phyloP scores from a whole-genome alignment of 2,113 vertebrate species.

The Nothoprocta perdicaria region DNA sequence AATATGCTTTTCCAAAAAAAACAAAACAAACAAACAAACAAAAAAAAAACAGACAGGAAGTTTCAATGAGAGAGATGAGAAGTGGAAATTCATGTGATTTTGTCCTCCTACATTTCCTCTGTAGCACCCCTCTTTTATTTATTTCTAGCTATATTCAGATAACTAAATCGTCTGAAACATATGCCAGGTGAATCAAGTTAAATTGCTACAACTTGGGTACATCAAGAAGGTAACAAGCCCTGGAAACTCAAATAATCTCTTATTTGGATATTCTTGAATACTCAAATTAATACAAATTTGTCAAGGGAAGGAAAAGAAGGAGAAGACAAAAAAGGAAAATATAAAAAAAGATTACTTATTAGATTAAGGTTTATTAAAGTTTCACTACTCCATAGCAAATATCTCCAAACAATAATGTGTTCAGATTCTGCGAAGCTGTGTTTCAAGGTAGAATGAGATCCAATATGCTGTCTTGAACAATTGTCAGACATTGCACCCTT shows the following conservation, averaged over 20 bases:
- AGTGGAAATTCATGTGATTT: neutral
- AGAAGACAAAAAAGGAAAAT: too few relatives aligned
- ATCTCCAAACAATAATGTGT: neutral
- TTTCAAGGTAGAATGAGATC: neutral
- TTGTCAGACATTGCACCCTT: neutral
- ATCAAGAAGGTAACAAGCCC: neutral
- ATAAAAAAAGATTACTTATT: neutral
- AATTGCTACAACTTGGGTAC: neutral
- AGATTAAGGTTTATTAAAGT: neutral
- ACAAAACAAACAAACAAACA: too few relatives aligned
- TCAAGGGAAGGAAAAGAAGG: fast-evolving
- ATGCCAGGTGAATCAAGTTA: neutral
- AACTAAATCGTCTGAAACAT: neutral
- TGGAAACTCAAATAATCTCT: neutral
- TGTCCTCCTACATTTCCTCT: neutral
- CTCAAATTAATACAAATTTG: neutral
- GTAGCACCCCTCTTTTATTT: neutral
- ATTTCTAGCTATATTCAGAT: neutral
- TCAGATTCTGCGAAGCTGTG: neutral
- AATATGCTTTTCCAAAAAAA: neutral
- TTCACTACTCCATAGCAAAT: neutral
- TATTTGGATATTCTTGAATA: neutral
- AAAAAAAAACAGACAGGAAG: neutral
- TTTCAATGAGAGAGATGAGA: neutral
- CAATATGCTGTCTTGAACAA: neutral